Base-by-base conservation (phyloP, 1,140 invertebrate species). In the Tetramorium parvispinum region DNA sequence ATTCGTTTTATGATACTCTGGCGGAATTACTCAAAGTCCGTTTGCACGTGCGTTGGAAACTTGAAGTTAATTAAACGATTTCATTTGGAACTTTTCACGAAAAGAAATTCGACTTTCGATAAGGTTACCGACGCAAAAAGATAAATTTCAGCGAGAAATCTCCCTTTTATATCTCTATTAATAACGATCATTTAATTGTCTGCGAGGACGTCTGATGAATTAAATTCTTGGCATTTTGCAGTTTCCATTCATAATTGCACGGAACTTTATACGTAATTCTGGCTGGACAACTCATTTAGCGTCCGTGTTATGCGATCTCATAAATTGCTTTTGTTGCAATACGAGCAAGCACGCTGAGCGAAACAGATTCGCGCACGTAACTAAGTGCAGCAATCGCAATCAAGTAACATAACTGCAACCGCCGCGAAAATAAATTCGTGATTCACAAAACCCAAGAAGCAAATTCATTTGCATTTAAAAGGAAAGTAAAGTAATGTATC, bases 301-400 rank as follows among this genome's bases (percentile, higher is more conserved):
- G 63, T 2, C 32, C 46, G 77, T 49, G 77, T 79, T 79, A 79
- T 68, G 77, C 49, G 78, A 81, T 73, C 79, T 21, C 68, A 59
- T 75, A 83, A 83, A 83, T 83, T 83, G 53, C 53, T 75, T 59
- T 83, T 43, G 40, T 75, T 83, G 68, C 78, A 24, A 66, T 51
- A 37, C 18, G 37, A 82, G 51, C 49, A 75, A 49, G 18, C 21
- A 32, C 16, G 24, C 24, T 43, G 68, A 59, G 68, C 27, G 40
- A 59, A 83, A 73, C 68, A 73, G 79, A 83, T 73, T 73, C 68
- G 51, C 53, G 24, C 66, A 27, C 40, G 51, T 71, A 82, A 73
- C 40, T 37, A 59, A 57, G 27, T 46, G 24, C 68, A 32, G 24
- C 61, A 66, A 51, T 73, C 24, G 53, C 40, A 59, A 73, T 71